A percentile compares a stretch with the other conserved stretches of the same genome.
phyloP scores from a whole-genome alignment of 2,113 vertebrate genomes.

The Mystacornis crossleyi region DNA sequence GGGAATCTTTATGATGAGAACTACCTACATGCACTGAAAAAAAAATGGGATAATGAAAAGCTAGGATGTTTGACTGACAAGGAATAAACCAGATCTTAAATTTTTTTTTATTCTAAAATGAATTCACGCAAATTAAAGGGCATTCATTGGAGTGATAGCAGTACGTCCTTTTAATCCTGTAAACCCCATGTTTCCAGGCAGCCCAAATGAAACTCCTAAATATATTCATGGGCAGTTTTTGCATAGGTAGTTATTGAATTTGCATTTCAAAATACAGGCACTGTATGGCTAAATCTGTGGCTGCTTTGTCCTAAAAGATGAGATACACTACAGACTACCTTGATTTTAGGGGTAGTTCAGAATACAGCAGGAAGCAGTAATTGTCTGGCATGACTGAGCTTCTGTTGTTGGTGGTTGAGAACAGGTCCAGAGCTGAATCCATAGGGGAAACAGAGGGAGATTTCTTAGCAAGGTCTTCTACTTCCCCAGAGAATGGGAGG shows the following conservation, averaged over 20 bases:
- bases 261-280: slow-evolving; percentile 23
- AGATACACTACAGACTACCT: neutral
- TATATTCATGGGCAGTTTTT: slow-evolving; percentile 6
- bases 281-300: neutral
- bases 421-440: neutral
- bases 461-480: neutral
- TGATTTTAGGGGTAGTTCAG: neutral
- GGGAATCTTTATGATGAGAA: slow-evolving; percentile 32
- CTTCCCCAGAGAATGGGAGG: neutral
- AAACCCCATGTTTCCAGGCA: neutral
- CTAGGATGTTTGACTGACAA: slow-evolving; percentile 26
- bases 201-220: neutral
- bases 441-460: neutral
- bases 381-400: neutral
- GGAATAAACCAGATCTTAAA: slow-evolving; percentile 34
- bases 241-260: slow-evolving; percentile 34
- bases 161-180: neutral
- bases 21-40: neutral
- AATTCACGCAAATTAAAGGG: slow-evolving; percentile 3
- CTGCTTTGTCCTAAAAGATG: neutral
- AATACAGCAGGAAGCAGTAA: neutral
- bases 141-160: neutral
- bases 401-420: neutral
- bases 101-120: slow-evolving; percentile 14
- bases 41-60: slow-evolving; percentile 12